Base-by-base conservation (phyloP, 1,140 invertebrate species). In the Bombus balteatus region DNA sequence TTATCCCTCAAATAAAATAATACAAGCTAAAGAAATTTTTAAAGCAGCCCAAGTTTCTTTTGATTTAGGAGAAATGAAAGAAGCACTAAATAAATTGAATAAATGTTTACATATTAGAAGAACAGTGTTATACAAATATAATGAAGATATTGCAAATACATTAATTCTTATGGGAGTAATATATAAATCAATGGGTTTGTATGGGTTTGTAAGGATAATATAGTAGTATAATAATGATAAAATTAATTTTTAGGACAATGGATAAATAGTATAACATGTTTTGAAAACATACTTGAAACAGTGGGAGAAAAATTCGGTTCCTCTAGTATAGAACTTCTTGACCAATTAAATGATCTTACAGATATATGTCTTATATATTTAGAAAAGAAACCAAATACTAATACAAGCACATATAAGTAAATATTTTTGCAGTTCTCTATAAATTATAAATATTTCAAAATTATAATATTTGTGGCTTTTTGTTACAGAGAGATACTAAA, bases 241-340 rank as follows among this genome's bases (percentile, higher is more conserved):
- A 43, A 72, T 59, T 37, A n/a, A 43, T 79, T 81, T 81, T 84
- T 72, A 96, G 95, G 94, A 86, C 89, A 93, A 75, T 95, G 94
- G 90, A 68, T 92, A n/a, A 88, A 95, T 81, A 94, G 96, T 59
- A 91, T 95, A 77, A 87, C 91, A 10, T 95, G 95, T 88, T 89
- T 96, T 9, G 91, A 96, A 85, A 82, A 95, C 66, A 95, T 94
- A 89, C 86, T 97, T 28, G 70, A 88, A 8, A 92, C 94, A 57
- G 91, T 96, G n/a, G 94, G 95, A 86, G 91, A 95, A 84, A 93
- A 94, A 78, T 97, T 95, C 94, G 96, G 96, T 0, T 85, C 83
- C 15, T 92, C 94, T 59, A 97, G 96, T 88, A 93, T 96, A 73
- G 96, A 97, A 93, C 87, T 96, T 80, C 95, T 94, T 1, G 94